phyloP scores from a whole-genome alignment of 2,888 invertebrate genomes.

The Myathropa florea region DNA sequence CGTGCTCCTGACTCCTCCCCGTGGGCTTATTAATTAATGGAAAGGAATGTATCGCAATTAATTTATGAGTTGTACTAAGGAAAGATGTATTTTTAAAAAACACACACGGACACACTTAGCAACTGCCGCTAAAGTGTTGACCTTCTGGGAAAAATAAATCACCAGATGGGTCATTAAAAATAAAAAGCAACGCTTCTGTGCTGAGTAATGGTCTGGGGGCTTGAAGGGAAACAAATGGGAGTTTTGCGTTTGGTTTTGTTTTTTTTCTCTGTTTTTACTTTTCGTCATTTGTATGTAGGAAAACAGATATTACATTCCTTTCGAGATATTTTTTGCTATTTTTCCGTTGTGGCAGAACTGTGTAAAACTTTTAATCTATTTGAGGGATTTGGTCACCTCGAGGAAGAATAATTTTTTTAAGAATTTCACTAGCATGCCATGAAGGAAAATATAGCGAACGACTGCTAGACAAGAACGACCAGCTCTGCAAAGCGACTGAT shows the following conservation, averaged over 20 bases:
- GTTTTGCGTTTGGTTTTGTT: not conserved
- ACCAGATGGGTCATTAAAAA: conserved; percentile 20
- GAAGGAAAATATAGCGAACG: no score
- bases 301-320: not conserved
- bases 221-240: conserved; percentile 2
- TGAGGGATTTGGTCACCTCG: no score
- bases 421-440: no score
- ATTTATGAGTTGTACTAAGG: not conserved
- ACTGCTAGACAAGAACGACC: no score
- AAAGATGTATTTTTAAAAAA: not conserved
- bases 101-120: not conserved
- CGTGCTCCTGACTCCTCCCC: not conserved
- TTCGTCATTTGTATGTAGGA: not conserved
- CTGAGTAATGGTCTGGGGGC: conserved; percentile 20
- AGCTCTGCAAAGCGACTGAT: no score
- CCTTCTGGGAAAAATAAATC: conserved; percentile 28
- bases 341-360: not conserved
- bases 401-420: no score
- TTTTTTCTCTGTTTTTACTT: not conserved
- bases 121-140: conserved; percentile 11
- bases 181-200: conserved; percentile 2
- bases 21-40: conserved; percentile 15
- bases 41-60: conserved; percentile 12
- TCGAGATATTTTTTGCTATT: not conserved
- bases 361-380: not conserved